Evolutionary conservation across 2,113 vertebrate genomes (phyloP).

Genomic region (Sterna hirundo): DNA sequence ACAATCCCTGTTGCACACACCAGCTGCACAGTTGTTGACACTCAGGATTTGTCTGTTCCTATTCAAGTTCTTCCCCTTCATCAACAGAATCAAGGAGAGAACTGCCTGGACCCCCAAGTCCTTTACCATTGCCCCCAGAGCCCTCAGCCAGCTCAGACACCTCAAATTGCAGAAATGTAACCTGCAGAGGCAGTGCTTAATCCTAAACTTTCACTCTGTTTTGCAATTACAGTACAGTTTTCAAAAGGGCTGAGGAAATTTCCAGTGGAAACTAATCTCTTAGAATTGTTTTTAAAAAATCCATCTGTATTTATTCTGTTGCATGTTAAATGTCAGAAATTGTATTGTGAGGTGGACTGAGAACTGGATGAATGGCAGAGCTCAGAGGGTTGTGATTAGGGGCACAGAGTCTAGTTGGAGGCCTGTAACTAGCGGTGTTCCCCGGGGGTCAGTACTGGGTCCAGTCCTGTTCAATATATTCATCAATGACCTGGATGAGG

Average conservation of each 20-base stretch:
- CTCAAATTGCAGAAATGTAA: neutral
- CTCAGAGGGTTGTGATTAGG: no score
- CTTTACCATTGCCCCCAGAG: neutral
- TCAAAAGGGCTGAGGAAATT: neutral
- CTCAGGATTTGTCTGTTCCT: neutral
- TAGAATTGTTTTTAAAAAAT: neutral
- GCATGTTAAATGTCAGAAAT: neutral
- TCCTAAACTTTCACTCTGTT: neutral
- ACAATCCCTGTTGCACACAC: fast-evolving
- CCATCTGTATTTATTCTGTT: neutral
- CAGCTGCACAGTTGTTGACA: neutral
- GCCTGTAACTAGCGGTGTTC: no score
- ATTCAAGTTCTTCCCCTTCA: neutral
- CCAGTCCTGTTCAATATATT: no score
- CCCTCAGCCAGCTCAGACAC: neutral
- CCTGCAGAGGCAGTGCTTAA: neutral
- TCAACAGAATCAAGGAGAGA: neutral
- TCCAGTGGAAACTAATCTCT: neutral
- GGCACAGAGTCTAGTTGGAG: no score
- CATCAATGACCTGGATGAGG: no score
- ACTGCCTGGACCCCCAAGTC: fast-evolving
- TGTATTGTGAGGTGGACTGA: neutral
- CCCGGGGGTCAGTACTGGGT: no score
- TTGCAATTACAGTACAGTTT: neutral
- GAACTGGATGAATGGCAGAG: no score